Percentiles rank a stretch among this genome's conserved stretches.
Evolutionary conservation across 2,113 vertebrate genomes (phyloP).

Genomic region (Anarhynchus alexandrinus): DNA sequence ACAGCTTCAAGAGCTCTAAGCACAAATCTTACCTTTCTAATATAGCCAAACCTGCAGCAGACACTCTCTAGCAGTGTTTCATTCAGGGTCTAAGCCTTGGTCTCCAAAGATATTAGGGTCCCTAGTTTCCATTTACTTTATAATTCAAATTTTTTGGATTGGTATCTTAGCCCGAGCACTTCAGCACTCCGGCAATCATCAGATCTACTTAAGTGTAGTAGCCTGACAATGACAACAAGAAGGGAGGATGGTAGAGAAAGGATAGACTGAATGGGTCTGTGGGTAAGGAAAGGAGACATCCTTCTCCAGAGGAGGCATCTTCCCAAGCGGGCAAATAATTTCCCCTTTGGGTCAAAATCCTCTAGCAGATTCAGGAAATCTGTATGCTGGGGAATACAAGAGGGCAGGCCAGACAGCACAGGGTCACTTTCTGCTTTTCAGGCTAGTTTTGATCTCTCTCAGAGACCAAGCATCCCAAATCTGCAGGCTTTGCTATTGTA

Average conservation of each 20-base stretch:
- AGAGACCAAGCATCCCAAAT: accelerated
- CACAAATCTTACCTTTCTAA: background rate
- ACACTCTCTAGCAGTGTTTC: background rate
- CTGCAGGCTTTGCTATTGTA: background rate
- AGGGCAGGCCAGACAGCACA: background rate
- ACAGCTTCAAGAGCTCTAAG: background rate
- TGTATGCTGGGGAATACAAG: background rate
- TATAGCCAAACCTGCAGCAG: background rate
- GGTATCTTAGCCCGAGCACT: background rate
- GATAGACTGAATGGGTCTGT: background rate
- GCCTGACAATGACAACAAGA: background rate
- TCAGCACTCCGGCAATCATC: background rate
- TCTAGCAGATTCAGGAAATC: background rate
- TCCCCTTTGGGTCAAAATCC: background rate
- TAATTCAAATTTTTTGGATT: background rate
- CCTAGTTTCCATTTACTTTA: background rate
- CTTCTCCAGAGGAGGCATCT: background rate
- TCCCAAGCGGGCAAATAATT: background rate
- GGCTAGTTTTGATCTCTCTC: background rate
- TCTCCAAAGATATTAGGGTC: background rate
- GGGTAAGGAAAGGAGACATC: background rate
- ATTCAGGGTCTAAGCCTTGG: background rate
- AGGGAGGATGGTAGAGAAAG: background rate
- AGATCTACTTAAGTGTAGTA: background rate
- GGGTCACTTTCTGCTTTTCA: background rate